Evolutionary conservation across 2,113 vertebrate genomes (phyloP).

Genomic region (Bagarius yarrelli): DNA sequence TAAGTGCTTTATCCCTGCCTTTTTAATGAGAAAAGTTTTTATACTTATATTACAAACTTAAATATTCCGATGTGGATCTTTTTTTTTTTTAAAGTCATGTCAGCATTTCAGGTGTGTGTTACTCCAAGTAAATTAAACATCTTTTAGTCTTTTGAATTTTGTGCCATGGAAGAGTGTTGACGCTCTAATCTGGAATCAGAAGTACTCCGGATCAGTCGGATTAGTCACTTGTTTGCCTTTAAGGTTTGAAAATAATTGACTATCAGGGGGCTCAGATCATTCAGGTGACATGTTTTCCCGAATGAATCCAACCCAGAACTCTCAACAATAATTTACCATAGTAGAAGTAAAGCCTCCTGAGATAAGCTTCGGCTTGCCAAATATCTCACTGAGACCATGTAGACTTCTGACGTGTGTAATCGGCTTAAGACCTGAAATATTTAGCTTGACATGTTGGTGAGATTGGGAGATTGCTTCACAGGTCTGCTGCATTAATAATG

Average conservation of each 20-base stretch:
- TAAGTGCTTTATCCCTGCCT: not conserved
- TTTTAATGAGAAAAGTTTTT: not conserved
- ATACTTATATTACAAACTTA: not conserved
- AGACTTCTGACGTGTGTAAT: conserved; percentile 27
- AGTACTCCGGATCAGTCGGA: not conserved
- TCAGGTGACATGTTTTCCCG: not conserved
- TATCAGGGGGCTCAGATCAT: conserved; percentile 15
- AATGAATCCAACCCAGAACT: not conserved
- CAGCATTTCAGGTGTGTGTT: not conserved
- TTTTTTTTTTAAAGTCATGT: not conserved
- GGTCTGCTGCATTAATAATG: conserved; percentile 8
- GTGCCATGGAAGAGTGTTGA: not conserved
- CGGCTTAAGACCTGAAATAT: conserved; percentile 5
- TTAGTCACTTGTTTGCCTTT: conserved; percentile 29
- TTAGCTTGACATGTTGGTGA: not conserved
- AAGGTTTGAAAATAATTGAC: conserved; percentile 7
- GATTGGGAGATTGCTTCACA: not conserved
- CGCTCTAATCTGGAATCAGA: conserved; percentile 13
- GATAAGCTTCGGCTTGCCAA: not conserved
- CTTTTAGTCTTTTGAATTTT: not conserved
- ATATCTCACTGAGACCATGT: conserved; percentile 31
- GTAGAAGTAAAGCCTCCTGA: not conserved
- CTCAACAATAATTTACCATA: conserved; percentile 11
- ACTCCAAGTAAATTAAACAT: not conserved
- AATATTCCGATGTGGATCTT: not conserved